phyloP scores from a whole-genome alignment of 2,797 vertebrate species.

The Squalus acanthias region DNA sequence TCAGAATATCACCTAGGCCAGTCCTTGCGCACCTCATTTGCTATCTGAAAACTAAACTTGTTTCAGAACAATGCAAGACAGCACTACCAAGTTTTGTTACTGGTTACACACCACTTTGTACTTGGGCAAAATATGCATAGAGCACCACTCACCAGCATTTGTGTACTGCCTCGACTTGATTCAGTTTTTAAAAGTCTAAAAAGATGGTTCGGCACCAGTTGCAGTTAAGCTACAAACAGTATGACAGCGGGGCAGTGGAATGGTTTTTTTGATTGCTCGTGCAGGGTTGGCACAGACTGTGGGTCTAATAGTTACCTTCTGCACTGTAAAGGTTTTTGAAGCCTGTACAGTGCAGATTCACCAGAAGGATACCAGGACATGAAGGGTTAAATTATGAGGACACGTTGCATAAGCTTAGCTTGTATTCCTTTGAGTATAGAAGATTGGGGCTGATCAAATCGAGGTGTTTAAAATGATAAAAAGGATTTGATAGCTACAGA shows the following conservation, averaged over 20 bases:
- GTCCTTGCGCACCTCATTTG: neutral
- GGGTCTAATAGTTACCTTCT: neutral
- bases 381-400: neutral
- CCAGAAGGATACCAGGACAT: neutral
- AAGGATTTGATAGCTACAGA: neutral
- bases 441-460: neutral
- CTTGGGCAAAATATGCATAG: neutral
- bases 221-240: neutral
- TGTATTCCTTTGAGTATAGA: neutral
- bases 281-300: neutral
- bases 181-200: neutral
- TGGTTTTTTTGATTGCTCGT: neutral
- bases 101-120: neutral
- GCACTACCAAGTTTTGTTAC: neutral
- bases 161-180: neutral
- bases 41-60: neutral
- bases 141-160: neutral
- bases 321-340: neutral
- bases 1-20: neutral
- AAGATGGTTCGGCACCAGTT: neutral
- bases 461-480: neutral
- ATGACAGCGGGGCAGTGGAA: neutral
- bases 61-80: neutral
- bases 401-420: neutral
- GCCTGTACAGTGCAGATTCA: neutral